Evolutionary conservation across 2,113 vertebrate genomes (phyloP), one percentile per base, ranked within the genome.

Genomic region (Puntigrus tetrazona): DNA sequence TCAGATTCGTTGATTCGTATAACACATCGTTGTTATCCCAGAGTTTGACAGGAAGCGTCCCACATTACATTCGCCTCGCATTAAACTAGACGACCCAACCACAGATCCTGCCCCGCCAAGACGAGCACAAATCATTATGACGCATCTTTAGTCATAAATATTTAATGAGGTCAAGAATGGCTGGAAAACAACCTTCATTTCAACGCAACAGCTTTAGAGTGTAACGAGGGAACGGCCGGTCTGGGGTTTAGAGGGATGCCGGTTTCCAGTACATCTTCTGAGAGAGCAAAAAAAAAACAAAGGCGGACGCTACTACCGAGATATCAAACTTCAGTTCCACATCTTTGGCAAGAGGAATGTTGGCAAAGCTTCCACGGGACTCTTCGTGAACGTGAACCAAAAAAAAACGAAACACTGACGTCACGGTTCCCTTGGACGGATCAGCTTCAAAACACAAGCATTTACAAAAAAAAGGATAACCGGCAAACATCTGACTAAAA

Each of bases 281-380:
- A 73, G 78, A 75, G n/a, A n/a, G n/a, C n/a, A 36, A 69, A 41
- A 74, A 11, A 38, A 41, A 59, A 7, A 57, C 22, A 52, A n/a
- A n/a, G n/a, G n/a, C n/a, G n/a, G n/a, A n/a, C n/a, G n/a, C n/a
- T n/a, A n/a, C n/a, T n/a, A 69, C 36, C 34, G 27, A 67, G n/a
- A 52, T 38, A 41, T 67, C 73, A 78, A 70, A 72, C 65, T 43
- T 43, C 22, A 70, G 8, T 57, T 78, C 45, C 63, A 72, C 63
- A 55, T 84, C 84, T 88, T 88, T 88, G 84, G 87, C 85, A 78
- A 86, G 52, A 85, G 59, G 81, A 87, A 65, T 84, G 76, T 86
- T 86, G 87, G 84, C 57, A 59, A 81, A 85, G 79, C 79, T 78
- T 85, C 67, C 20, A 41, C 70, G n/a, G 20, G 45, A 79, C 43